phyloP scores from a whole-genome alignment of 1,140 invertebrate genomes.

The Popillia japonica region DNA sequence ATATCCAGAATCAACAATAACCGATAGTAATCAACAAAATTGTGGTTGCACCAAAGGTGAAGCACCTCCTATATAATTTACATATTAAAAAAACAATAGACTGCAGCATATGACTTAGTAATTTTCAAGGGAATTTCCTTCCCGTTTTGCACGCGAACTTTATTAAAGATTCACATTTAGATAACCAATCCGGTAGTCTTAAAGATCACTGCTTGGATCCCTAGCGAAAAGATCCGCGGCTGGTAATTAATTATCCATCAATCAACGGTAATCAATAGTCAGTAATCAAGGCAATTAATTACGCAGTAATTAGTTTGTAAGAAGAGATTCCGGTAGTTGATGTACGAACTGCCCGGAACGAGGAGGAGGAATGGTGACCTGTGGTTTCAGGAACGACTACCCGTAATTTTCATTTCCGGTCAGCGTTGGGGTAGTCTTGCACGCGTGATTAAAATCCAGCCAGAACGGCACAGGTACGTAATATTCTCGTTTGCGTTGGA shows the following conservation, averaged over 20 bases:
- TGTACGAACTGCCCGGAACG: constrained; percentile 27
- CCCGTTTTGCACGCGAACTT: neutral
- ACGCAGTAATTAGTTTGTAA: constrained; percentile 29
- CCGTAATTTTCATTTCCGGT: constrained; percentile 45
- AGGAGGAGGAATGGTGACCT: constrained; percentile 14
- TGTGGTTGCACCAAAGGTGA: no score
- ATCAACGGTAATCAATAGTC: constrained; percentile 32
- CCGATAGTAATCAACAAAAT: no score
- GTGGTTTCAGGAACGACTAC: constrained; percentile 25
- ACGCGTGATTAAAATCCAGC: neutral
- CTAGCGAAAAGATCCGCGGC: neutral
- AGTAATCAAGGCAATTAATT: constrained; percentile 37
- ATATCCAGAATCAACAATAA: no score
- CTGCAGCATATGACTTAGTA: no score
- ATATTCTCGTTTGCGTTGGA: no score
- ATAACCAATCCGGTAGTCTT: neutral
- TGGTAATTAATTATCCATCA: constrained; percentile 22
- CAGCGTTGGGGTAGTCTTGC: neutral
- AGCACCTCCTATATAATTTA: no score
- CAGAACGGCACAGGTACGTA: no score
- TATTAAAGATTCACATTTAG: constrained; percentile 16
- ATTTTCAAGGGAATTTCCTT: no score
- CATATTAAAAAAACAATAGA: no score
- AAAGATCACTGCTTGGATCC: neutral
- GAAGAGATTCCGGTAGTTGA: constrained; percentile 13